Evolutionary conservation across 2,888 invertebrate genomes (phyloP).

Genomic region (Lycia hirtaria): DNA sequence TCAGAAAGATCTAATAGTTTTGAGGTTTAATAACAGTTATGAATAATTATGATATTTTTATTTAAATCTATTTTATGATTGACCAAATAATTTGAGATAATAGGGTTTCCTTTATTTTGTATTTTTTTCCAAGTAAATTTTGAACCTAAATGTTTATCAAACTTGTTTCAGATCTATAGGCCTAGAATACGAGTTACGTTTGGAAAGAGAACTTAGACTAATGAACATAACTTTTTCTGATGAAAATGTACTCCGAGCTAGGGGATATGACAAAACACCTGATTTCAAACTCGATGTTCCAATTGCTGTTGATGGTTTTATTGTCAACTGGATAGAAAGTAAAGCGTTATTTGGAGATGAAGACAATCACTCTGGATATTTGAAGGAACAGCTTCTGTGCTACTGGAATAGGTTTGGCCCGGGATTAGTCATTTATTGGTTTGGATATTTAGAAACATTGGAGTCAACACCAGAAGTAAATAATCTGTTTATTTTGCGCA

Average conservation of each 20-base stretch:
- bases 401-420: constrained; percentile 98
- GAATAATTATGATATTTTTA: no score
- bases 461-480: constrained; percentile 88
- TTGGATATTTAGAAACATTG: constrained; percentile 92
- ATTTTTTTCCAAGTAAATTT: neutral
- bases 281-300: constrained; percentile 96
- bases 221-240: constrained; percentile 85
- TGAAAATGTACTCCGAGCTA: constrained; percentile 91
- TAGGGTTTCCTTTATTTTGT: neutral
- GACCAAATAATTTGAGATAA: no score
- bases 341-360: constrained; percentile 97
- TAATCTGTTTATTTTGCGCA: constrained; percentile 84
- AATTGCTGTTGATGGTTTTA: constrained; percentile 92
- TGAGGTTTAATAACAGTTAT: no score
- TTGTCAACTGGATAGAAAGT: constrained; percentile 98
- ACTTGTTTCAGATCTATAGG: constrained; percentile 89
- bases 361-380: constrained; percentile 91
- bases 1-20: no score
- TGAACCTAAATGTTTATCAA: neutral
- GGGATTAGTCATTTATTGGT: constrained; percentile 98
- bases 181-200: constrained; percentile 92
- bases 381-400: constrained; percentile 93
- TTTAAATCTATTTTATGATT: no score
- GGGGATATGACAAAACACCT: constrained; percentile 98
- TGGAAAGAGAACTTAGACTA: constrained; percentile 86